Evolutionary conservation across 2,797 vertebrate species (phyloP), one percentile per base, ranked within the genome.

Genomic region (Alosa sapidissima): DNA sequence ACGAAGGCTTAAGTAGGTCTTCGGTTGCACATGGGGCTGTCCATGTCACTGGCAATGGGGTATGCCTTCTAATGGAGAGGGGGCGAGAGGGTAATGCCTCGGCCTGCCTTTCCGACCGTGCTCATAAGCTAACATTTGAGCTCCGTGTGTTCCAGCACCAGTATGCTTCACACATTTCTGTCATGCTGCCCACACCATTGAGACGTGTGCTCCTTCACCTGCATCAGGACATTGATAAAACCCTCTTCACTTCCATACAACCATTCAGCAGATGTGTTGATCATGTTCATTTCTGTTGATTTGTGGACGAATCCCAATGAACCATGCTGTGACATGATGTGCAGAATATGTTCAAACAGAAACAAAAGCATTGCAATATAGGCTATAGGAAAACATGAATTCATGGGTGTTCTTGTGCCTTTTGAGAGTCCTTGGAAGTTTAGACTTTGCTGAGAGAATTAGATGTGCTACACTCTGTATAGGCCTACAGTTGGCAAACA

Each of bases 81-180:
- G 72, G 19, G 81, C 84, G 33, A n/a, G 52, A n/a, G 81, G 9
- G 28, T n/a, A 47, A n/a, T 58, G 51, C 58, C 78, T 11, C 49
- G 78, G 28, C 14, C 33, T 82, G 78, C 58, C 48, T 84, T 62
- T 85, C 49, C 49, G 14, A 16, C 11, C 33, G 5, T 41, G 65
- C 28, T 72, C 11, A 16, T 72, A 36, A 33, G 65, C 51, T 84
- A 54, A 47, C 47, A 36, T 55, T 58, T 36, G 33, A 51, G 48
- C 54, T 55, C 24, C 36, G 54, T 19, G 62, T 54, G 82, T 84
- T 72, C 60, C 52, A n/a, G 51, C 7, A 11, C 19, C 4, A 3
- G 8, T 52, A 6, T 52, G 49, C 51, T 68, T 72, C 51, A 72
- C 83, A 51, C 75, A 58, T 85, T 81, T 85, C 86, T 85, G 82